Percentiles rank a stretch among this genome's conserved stretches.
phyloP scores from a whole-genome alignment of 2,888 invertebrate genomes.

The Nemotelus pantherinus region DNA sequence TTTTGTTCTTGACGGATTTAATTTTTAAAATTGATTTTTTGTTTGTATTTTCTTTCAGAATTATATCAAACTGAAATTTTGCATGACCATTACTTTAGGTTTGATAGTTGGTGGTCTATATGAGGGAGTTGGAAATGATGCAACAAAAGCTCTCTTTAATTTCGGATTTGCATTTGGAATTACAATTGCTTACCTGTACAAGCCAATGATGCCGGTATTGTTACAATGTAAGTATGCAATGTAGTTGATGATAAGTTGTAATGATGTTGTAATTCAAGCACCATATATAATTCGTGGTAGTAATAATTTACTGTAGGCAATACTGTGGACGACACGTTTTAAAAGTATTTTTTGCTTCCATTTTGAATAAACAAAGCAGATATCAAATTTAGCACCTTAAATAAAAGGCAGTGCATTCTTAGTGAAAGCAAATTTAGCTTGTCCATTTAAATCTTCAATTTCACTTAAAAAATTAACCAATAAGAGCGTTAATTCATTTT shows the following conservation, averaged over 20 bases:
- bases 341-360: no score
- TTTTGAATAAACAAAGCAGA: no score
- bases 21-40: neutral
- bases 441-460: no score
- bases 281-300: no score
- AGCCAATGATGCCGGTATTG: conserved; percentile 84
- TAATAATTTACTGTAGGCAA: no score
- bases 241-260: neutral
- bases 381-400: no score
- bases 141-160: conserved; percentile 83
- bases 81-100: conserved; percentile 75
- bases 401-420: no score
- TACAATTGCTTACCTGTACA: conserved; percentile 80
- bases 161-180: conserved; percentile 86
- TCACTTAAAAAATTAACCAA: no score
- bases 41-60: conserved; percentile 66
- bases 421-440: no score
- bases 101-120: conserved; percentile 77
- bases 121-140: conserved; percentile 79
- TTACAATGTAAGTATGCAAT: conserved; percentile 75
- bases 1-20: neutral
- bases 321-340: no score
- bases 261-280: no score
- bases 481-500: no score
- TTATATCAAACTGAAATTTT: conserved; percentile 76